A percentile compares a stretch with the other conserved stretches of the same genome.
phyloP scores from a whole-genome alignment of 2,797 vertebrate genomes.

The Tarsius wallacei region DNA sequence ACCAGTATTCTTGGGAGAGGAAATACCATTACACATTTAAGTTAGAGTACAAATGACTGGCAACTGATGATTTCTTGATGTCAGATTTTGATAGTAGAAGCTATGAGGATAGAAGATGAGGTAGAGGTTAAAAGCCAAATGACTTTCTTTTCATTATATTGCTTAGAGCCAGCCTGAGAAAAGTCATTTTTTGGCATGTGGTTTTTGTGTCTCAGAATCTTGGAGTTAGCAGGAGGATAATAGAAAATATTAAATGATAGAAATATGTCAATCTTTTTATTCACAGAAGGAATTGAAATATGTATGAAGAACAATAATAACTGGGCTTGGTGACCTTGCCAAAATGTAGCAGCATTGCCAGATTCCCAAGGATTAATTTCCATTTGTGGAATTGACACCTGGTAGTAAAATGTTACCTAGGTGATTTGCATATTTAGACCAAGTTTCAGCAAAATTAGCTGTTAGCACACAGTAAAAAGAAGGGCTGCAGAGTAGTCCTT shows the following conservation, averaged over 20 bases:
- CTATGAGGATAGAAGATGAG: background rate
- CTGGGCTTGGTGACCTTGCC: background rate
- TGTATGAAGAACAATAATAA: background rate
- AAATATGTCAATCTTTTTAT: conserved; percentile 55
- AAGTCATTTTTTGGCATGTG: background rate
- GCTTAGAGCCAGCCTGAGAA: background rate
- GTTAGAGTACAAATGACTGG: background rate
- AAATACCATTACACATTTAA: background rate
- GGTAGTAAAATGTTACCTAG: conserved; percentile 68
- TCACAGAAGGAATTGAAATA: conserved; percentile 55
- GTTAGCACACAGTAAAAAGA: conserved; percentile 47
- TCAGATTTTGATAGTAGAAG: background rate
- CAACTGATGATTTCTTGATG: background rate
- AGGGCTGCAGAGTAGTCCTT: conserved; percentile 46
- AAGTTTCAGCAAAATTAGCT: conserved; percentile 75
- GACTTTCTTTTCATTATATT: conserved; percentile 43
- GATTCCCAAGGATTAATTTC: conserved; percentile 65
- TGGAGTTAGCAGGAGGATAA: background rate
- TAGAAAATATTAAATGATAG: conserved; percentile 73
- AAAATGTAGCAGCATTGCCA: background rate
- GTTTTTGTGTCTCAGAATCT: conserved; percentile 23
- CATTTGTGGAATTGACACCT: conserved; percentile 57
- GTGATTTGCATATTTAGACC: conserved; percentile 64
- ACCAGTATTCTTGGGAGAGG: background rate
- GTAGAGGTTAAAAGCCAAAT: background rate